Percentiles rank a stretch among this genome's conserved stretches.
Evolutionary conservation across 2,888 invertebrate species (phyloP).

Genomic region (Lottia gigantea): DNA sequence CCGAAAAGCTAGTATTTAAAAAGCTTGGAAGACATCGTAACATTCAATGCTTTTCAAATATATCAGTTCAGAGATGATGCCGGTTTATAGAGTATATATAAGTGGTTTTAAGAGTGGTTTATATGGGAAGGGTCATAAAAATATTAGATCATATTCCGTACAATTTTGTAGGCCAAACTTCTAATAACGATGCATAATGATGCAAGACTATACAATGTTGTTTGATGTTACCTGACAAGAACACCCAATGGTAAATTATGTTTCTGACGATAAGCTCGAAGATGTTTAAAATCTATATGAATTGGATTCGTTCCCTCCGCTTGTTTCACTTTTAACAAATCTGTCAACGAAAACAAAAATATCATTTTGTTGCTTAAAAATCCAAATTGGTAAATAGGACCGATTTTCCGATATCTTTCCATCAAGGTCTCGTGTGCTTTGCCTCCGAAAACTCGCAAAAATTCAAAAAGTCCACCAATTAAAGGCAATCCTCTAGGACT

Average conservation of each 20-base stretch:
- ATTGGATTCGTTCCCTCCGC: conserved; percentile 35
- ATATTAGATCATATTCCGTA: too few species aligned
- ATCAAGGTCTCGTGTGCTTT: conserved; percentile 32
- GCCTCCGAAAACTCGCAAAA: conserved; percentile 32
- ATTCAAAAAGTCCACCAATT: conserved; percentile 32
- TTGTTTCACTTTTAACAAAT: conserved; percentile 30
- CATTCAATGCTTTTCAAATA: too few species aligned
- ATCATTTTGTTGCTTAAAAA: conserved; percentile 33
- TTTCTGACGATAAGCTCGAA: conserved; percentile 31
- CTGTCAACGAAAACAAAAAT: conserved; percentile 34
- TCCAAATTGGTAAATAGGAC: conserved; percentile 32
- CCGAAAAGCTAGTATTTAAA: too few species aligned
- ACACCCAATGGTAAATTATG: conserved; percentile 34
- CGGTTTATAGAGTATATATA: too few species aligned
- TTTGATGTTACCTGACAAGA: conserved; percentile 38
- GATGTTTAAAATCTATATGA: conserved; percentile 39
- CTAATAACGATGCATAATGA: too few species aligned
- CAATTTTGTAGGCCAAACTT: too few species aligned
- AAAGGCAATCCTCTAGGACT: conserved; percentile 12
- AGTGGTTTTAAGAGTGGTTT: too few species aligned
- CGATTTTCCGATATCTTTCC: conserved; percentile 24
- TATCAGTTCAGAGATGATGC: too few species aligned
- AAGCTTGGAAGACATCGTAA: too few species aligned
- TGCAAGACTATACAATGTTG: too few species aligned
- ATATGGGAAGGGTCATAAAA: too few species aligned